Percentiles rank a stretch among this genome's conserved stretches.
phyloP scores from a whole-genome alignment of 2,113 vertebrate genomes.

The Pangasianodon gigas region DNA sequence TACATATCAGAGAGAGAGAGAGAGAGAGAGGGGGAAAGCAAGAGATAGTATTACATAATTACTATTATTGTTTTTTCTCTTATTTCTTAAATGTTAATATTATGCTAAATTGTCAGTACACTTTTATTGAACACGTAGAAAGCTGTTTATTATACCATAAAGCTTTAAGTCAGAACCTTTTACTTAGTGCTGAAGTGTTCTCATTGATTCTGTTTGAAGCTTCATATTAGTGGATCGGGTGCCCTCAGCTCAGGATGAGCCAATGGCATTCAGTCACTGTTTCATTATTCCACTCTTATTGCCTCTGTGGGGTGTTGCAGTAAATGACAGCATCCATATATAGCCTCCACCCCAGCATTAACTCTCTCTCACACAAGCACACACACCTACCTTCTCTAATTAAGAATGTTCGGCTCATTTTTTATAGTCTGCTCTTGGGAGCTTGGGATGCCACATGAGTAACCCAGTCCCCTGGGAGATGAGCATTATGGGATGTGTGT shows the following conservation, averaged over 20 bases:
- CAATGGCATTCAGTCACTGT: neutral
- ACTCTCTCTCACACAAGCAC: neutral
- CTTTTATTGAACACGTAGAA: neutral
- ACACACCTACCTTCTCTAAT: slow-evolving; percentile 39
- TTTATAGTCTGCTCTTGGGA: slow-evolving; percentile 43
- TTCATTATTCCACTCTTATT: slow-evolving; percentile 26
- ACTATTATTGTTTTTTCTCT: neutral
- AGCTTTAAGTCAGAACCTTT: neutral
- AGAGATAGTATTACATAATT: neutral
- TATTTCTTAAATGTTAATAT: neutral
- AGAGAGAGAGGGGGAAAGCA: neutral
- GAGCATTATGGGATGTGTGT: slow-evolving; percentile 59
- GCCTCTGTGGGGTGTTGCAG: slow-evolving; percentile 7
- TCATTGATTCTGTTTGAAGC: neutral
- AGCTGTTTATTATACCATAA: neutral
- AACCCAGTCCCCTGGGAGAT: slow-evolving; percentile 59
- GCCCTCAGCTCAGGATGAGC: neutral
- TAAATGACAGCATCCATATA: slow-evolving; percentile 23
- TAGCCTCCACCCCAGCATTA: neutral
- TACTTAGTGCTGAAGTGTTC: neutral
- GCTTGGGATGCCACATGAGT: slow-evolving; percentile 60
- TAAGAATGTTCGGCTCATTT: slow-evolving; percentile 40
- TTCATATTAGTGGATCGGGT: neutral
- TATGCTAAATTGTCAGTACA: neutral
- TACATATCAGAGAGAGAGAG: neutral